Base-by-base conservation (phyloP, 2,888 invertebrate genomes). In the Caenorhabditis panamensis region DNA sequence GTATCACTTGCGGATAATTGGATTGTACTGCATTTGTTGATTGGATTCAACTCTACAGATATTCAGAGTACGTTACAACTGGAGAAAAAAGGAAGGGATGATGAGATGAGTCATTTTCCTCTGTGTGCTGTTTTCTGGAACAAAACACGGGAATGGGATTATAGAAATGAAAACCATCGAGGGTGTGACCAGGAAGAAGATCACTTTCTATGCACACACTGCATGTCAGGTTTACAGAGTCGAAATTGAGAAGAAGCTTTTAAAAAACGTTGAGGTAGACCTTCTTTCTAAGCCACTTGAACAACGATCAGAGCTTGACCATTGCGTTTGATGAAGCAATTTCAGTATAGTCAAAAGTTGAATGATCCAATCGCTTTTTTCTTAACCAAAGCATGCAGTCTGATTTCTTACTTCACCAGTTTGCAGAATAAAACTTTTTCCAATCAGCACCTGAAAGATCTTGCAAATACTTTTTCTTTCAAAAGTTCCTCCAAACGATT, bases 1-100 rank as follows among this genome's bases (percentile, higher is more conserved):
- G 75, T 75, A 75, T 75, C 75, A 75, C 75, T 75, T 75, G 75
- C 18, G 59, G 59, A 66, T 75, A 75, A 75, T 75, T 75, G 51
- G 51, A 64, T 75, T 67, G 59, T 59, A 75, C 75, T 66, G 75
- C 63, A 53, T 75, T 61, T 67, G 75, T 66, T 61, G 75, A 75
- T 73, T 73, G 64, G 66, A 73, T 73, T 58, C 31, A 31, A 31
- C 31, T 31, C 64, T 73, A 64, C 73, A 73, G 66, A 66, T 72
- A 62, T 72, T 72, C 63, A 72, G 73, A 73, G 73, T 73, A 58
- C 61, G 75, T 67, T 75, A 66, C 75, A 75, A 71, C n/a, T 44
- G 26, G 20, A 44, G 18, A 28, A n/a, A 8, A 36, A 36, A 28
- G 20, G 9, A 36, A 36, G 18, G n/a, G n/a, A 47, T 11, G 18